Percentiles rank a stretch among this genome's conserved stretches.
These are phyloP conservation scores for Megastigmus dorsalis DNA, from an alignment of 2,888 invertebrate species.

Conservation along the genomic window DNA sequence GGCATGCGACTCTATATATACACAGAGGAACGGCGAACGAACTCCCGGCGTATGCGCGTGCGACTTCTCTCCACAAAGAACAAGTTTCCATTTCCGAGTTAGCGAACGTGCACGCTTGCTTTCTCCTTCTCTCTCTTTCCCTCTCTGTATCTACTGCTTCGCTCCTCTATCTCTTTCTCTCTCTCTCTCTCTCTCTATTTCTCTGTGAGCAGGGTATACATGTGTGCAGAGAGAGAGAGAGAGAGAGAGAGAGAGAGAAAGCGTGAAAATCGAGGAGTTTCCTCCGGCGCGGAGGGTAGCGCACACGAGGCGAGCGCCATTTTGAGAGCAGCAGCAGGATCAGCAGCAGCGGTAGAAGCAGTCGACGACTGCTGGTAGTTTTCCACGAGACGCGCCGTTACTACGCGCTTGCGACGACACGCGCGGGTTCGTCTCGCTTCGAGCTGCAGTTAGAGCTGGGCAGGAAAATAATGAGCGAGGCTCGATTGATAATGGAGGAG, in stretches of 20 bases:
- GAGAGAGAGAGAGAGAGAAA: no score
- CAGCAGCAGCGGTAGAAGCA: no score
- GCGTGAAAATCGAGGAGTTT: slow-evolving; percentile 21
- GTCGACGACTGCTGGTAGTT: no score
- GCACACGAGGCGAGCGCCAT: no score
- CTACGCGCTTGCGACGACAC: background rate
- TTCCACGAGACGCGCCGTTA: slow-evolving; percentile 20
- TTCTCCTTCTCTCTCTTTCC: slow-evolving; percentile 41
- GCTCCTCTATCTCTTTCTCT: no score
- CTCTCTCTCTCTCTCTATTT: no score
- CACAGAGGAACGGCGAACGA: background rate
- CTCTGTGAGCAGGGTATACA: no score
- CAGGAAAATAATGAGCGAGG: background rate
- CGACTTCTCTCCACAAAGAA: slow-evolving; percentile 24
- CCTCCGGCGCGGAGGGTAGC: no score
- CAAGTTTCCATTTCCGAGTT: slow-evolving; percentile 41
- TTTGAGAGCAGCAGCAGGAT: slow-evolving; percentile 26
- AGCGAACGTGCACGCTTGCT: background rate
- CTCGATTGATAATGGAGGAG: slow-evolving; percentile 15
- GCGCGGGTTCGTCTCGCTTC: slow-evolving; percentile 31
- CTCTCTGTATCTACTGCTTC: slow-evolving; percentile 6
- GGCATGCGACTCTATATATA: no score
- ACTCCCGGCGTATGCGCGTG: background rate
- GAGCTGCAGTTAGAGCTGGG: background rate
- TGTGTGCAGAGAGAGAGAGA: no score